Base-by-base conservation (phyloP, 2,888 invertebrate genomes). In the Eupithecia inturbata region DNA sequence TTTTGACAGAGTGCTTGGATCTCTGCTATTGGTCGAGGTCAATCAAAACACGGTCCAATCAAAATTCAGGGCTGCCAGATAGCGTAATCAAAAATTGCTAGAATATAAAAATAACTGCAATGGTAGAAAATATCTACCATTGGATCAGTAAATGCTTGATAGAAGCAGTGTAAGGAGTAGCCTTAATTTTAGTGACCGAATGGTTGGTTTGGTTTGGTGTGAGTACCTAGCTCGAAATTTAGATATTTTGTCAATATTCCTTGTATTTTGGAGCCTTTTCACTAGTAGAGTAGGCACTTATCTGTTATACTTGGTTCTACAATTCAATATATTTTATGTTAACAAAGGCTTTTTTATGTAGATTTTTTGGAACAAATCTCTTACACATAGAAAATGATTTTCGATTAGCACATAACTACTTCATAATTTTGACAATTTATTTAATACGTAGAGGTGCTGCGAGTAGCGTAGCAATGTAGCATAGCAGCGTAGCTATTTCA, bases 1-100 rank as follows among this genome's bases (percentile, higher is more conserved):
- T 92, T 91, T 93, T 92, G 87, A 82, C 84, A 86, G 88, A 87
- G 77, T 91, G 91, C 88, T 84, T 93, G 93, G 89, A 88, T 84
- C 74, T 81, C 80, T 82, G 67, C 82, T 83, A 92, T 92, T 93
- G 93, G 93, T 80, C 16, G 39, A 73, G 12, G 26, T 73, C 67
- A 78, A 77, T 31, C 3, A 80, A 69, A 49, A 26, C 68, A 74
- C 67, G 68, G 78, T 71, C 87, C 87, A 90, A 90, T 90, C 79
- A 81, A 66, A 57, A 57, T 57, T 26, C 5, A 53, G 26, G 26
- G 82, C 82, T 79, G 74, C 77, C 78, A 84, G 78, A 49, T 69
- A 45, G 7, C n/a, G n/a, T 71, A 53, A 19, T n/a, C 0, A 10
- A 80, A 73, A 78, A 78, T 80, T 83, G 79, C 82, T 77, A 79